phyloP scores from a whole-genome alignment of 2,797 vertebrate species.

The Carcharodon carcharias region DNA sequence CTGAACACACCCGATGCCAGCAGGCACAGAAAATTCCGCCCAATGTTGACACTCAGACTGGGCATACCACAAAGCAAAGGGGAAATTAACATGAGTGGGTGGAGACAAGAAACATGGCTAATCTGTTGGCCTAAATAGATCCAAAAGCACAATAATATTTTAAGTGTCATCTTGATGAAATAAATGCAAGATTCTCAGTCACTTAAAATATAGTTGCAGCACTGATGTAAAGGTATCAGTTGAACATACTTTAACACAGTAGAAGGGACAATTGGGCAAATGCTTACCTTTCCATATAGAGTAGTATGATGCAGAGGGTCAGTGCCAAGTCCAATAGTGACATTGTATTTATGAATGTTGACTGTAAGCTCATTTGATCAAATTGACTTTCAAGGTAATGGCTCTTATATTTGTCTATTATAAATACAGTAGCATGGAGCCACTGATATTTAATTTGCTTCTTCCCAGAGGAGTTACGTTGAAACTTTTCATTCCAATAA shows the following conservation, averaged over 20 bases:
- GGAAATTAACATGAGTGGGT: neutral
- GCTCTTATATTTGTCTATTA: neutral
- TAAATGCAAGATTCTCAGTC: neutral
- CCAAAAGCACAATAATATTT: neutral
- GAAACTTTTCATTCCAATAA: neutral
- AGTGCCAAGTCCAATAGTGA: neutral
- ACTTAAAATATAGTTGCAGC: neutral
- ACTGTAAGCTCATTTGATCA: neutral
- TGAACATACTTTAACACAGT: neutral
- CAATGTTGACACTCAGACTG: neutral
- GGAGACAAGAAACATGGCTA: neutral
- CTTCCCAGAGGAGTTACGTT: neutral
- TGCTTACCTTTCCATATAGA: neutral
- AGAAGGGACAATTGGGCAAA: neutral
- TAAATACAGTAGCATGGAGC: neutral
- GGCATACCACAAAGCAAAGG: neutral
- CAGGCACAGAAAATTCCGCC: no score
- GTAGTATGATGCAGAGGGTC: neutral
- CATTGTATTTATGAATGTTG: neutral
- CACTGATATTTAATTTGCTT: neutral
- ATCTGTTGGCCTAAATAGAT: neutral
- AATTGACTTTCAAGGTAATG: neutral
- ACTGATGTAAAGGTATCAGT: neutral
- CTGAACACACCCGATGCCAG: no score
- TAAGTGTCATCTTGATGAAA: neutral